Evolutionary conservation across 1,140 invertebrate genomes (phyloP).

Genomic region (Drosophila nigrodunni): DNA sequence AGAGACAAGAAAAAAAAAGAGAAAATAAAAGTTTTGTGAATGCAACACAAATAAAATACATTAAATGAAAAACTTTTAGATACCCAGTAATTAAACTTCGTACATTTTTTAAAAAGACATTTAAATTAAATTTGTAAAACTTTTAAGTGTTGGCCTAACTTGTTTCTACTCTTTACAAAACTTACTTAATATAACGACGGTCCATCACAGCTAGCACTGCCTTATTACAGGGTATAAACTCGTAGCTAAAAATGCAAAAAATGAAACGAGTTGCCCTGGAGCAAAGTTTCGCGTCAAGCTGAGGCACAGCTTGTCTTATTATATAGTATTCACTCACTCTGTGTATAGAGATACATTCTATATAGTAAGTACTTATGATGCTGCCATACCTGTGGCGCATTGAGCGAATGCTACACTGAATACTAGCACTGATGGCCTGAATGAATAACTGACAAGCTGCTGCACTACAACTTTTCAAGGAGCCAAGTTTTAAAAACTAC

Average conservation of each 20-base stretch:
- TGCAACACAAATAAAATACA: background rate
- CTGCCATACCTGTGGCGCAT: conserved; percentile 48
- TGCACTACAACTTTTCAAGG: conserved; percentile 55
- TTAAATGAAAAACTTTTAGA: background rate
- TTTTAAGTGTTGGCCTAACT: too few relatives aligned
- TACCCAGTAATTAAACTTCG: conserved; percentile 13
- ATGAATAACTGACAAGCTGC: conserved; percentile 10
- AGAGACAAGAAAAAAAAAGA: conserved; percentile 19
- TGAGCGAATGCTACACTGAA: background rate
- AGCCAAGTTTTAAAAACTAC: conserved; percentile 61
- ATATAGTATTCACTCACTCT: conserved; percentile 23
- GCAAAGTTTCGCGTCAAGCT: conserved; percentile 64
- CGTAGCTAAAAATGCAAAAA: conserved; percentile 9
- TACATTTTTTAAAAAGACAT: too few relatives aligned
- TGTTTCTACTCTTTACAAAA: too few relatives aligned
- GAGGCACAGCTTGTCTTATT: conserved; percentile 45
- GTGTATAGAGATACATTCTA: conserved; percentile 14
- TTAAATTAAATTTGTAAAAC: too few relatives aligned
- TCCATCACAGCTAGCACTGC: background rate
- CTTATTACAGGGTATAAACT: background rate
- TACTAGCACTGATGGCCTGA: conserved; percentile 20
- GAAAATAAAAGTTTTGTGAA: background rate
- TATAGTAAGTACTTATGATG: conserved; percentile 17
- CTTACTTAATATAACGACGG: background rate
- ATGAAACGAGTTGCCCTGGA: conserved; percentile 23